phyloP scores from a whole-genome alignment of 2,797 vertebrate genomes.

The Scomberomorus guttatus region DNA sequence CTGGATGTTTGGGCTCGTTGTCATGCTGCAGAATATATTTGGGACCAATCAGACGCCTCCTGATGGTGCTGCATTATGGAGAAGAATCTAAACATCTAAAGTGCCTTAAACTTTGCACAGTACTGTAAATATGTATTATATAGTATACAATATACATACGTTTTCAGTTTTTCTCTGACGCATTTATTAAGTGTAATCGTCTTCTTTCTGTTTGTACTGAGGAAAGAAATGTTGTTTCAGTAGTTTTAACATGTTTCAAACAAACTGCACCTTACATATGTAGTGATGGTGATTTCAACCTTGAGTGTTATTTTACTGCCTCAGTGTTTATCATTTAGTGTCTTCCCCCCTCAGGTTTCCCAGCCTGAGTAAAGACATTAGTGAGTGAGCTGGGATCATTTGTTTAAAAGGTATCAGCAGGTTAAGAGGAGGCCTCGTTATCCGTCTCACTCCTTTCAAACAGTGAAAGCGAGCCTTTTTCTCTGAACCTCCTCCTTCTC shows the following conservation, averaged over 20 bases:
- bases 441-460: slow-evolving; percentile 61
- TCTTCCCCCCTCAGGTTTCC: slow-evolving; percentile 41
- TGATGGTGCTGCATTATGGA: no score
- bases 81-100: no score
- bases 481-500: slow-evolving; percentile 35
- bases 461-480: slow-evolving; percentile 63
- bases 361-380: slow-evolving; percentile 53
- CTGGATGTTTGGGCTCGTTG: no score
- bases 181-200: no score
- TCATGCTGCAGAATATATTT: no score
- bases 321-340: background rate
- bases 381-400: slow-evolving; percentile 65
- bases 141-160: no score
- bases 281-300: background rate
- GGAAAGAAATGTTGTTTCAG: no score
- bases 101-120: no score
- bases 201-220: no score
- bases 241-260: background rate
- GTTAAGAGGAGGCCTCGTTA: slow-evolving; percentile 74
- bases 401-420: slow-evolving; percentile 79
- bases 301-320: background rate
- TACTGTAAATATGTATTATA: no score
- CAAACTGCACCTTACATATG: background rate
- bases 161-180: background rate
- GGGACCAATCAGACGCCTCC: no score